These are phyloP conservation scores for Mixornis gularis DNA, from an alignment of 2,113 vertebrate genomes.

Conservation along the genomic window DNA sequence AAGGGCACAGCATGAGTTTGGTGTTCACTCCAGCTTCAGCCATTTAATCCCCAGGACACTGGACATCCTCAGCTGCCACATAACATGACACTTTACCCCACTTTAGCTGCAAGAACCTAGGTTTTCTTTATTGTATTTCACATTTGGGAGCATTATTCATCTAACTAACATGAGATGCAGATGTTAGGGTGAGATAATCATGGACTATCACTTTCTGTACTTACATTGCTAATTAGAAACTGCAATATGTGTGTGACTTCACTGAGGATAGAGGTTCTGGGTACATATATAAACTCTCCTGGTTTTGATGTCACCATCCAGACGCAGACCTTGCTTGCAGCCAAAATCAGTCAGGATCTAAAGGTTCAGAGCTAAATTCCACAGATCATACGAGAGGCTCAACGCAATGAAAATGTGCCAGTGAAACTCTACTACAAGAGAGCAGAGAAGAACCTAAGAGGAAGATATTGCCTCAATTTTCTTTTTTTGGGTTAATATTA, in stretches of 20 bases:
- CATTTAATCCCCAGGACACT: background rate
- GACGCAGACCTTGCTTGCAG: accelerated
- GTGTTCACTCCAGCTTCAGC: background rate
- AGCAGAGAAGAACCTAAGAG: background rate
- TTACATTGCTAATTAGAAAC: background rate
- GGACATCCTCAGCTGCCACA: background rate
- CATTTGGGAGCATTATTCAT: background rate
- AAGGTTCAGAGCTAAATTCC: background rate
- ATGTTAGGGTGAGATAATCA: background rate
- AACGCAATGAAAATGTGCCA: accelerated
- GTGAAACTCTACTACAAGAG: background rate
- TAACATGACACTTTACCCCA: background rate
- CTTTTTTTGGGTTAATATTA: background rate
- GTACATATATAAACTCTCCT: background rate
- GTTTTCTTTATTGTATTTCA: background rate
- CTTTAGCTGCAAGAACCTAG: background rate
- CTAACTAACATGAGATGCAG: background rate
- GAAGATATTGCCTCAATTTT: accelerated
- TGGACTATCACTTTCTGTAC: background rate
- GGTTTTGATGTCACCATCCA: background rate
- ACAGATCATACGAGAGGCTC: accelerated
- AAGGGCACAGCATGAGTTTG: background rate
- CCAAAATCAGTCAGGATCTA: background rate
- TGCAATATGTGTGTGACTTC: background rate
- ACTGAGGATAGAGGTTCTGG: background rate